Evolutionary conservation across 2,113 vertebrate species (phyloP).

Genomic region (Protobothrops flavoviridis): DNA sequence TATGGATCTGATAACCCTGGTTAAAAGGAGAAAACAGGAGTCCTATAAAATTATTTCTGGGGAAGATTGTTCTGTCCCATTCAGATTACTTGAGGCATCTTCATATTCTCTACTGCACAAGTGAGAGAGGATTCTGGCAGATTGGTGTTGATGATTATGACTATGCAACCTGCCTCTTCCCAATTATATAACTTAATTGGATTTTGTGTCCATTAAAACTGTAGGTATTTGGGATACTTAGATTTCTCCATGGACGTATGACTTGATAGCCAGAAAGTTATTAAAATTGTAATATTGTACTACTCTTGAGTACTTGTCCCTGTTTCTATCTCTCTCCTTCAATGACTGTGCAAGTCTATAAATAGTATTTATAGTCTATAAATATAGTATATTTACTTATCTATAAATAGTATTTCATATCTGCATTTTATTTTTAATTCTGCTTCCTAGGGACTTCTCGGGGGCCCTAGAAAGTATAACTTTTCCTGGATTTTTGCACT

Average conservation of each 20-base stretch:
- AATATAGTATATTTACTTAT: neutral
- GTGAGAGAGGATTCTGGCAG: neutral
- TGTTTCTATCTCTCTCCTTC: neutral
- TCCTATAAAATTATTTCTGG: neutral
- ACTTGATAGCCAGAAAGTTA: neutral
- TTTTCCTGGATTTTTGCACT: neutral
- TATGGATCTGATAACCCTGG: neutral
- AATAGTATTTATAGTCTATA: conserved; percentile 5
- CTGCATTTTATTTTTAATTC: conserved; percentile 8
- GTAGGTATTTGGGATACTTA: neutral
- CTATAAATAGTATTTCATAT: conserved; percentile 8
- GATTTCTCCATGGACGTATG: neutral
- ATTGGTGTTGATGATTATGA: neutral
- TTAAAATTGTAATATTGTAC: neutral
- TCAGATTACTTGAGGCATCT: neutral
- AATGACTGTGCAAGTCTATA: neutral
- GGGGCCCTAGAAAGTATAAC: neutral
- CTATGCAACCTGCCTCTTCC: neutral
- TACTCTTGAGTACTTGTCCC: neutral
- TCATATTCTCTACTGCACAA: neutral
- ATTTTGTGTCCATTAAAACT: neutral
- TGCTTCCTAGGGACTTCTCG: neutral
- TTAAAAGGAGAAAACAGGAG: neutral
- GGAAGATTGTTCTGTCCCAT: neutral
- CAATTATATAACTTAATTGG: neutral